Evolutionary conservation across 2,888 invertebrate species (phyloP).

Genomic region (Diplolepis rosae): DNA sequence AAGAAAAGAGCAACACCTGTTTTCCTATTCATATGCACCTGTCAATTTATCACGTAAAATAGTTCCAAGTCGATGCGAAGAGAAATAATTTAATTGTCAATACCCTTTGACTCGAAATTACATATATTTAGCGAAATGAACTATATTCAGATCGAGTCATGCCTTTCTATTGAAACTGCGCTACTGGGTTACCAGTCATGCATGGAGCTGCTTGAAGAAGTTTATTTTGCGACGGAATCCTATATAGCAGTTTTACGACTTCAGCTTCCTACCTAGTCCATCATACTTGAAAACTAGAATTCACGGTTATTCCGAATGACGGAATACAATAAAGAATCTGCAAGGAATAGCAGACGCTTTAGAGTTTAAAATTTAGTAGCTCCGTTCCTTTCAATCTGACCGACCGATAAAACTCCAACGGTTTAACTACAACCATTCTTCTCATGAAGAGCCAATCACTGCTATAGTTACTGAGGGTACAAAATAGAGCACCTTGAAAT

Average conservation of each 20-base stretch:
- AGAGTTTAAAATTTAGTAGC: not conserved
- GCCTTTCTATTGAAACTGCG: not conserved
- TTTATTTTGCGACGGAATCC: constrained; percentile 15
- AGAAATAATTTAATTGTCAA: not conserved
- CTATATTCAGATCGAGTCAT: not conserved
- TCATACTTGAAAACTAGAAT: constrained; percentile 13
- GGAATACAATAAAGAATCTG: constrained; percentile 12
- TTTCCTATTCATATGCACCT: constrained; percentile 9
- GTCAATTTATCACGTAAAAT: constrained; percentile 11
- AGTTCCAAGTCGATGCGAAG: not conserved
- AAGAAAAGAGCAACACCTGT: constrained; percentile 2
- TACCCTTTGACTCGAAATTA: not conserved
- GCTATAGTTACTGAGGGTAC: not conserved
- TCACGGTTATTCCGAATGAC: constrained; percentile 19
- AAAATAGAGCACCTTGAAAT: constrained; percentile 20
- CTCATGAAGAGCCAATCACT: not conserved
- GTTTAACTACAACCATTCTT: constrained; percentile 8
- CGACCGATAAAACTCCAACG: not conserved
- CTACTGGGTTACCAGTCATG: constrained; percentile 5
- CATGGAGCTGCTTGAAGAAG: constrained; percentile 2
- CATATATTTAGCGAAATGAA: not conserved
- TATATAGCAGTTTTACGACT: constrained; percentile 10
- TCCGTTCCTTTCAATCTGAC: constrained; percentile 2
- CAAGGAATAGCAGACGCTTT: constrained; percentile 1
- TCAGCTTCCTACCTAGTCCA: not conserved